Percentiles rank a stretch among this genome's conserved stretches.
Evolutionary conservation across 2,113 vertebrate genomes (phyloP).

Genomic region (Tinamus guttatus): DNA sequence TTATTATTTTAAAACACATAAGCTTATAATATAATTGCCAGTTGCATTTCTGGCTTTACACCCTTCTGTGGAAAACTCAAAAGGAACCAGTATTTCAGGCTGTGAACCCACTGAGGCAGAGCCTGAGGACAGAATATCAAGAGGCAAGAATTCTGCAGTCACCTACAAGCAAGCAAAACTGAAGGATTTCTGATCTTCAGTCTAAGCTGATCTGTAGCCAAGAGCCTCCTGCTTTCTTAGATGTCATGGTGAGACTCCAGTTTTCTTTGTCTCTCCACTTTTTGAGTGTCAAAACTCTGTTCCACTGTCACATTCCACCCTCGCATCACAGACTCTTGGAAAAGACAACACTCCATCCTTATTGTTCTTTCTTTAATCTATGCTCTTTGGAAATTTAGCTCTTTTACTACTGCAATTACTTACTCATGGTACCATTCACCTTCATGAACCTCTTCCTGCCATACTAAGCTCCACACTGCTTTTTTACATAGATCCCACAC

Average conservation of each 20-base stretch:
- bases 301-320: background rate
- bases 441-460: background rate
- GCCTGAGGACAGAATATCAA: conserved; percentile 27
- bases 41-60: conserved; percentile 38
- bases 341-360: background rate
- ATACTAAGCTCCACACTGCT: background rate
- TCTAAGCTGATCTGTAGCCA: background rate
- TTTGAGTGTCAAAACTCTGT: background rate
- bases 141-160: background rate
- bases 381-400: background rate
- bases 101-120: background rate
- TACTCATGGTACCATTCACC: background rate
- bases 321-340: background rate
- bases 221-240: background rate
- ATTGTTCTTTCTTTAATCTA: background rate
- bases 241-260: background rate
- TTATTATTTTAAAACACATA: conserved; percentile 23
- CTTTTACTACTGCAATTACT: background rate
- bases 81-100: conserved; percentile 58
- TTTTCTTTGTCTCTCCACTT: no score
- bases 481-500: background rate
- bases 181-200: conserved; percentile 17
- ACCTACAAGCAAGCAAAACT: background rate
- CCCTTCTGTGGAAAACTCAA: conserved; percentile 13
- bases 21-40: conserved; percentile 18